Percentiles rank a stretch among this genome's conserved stretches.
These are phyloP conservation scores for Sipha flava DNA, from an alignment of 1,140 invertebrate genomes.

Conservation along the genomic window DNA sequence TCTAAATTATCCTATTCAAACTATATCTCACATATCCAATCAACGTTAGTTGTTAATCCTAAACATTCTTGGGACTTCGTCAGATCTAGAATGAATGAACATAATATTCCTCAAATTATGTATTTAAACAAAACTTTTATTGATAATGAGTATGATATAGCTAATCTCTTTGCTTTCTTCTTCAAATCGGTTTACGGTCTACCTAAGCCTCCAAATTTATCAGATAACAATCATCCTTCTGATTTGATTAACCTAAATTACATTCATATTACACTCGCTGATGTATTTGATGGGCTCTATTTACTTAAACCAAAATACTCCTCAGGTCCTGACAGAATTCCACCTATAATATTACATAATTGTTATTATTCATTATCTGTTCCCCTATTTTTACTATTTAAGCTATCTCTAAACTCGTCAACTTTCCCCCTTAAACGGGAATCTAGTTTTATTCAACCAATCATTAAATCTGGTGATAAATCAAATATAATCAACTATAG, in stretches of 20 bases:
- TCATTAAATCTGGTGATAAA: slow-evolving; percentile 3
- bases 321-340: not conserved
- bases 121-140: no score
- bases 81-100: not conserved
- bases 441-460: not conserved
- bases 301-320: no score
- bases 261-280: no score
- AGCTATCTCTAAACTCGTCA: not conserved
- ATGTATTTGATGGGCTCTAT: no score
- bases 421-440: not conserved
- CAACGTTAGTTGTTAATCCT: not conserved
- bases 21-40: not conserved
- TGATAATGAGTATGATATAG: not conserved
- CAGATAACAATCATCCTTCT: no score
- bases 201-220: no score
- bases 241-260: no score
- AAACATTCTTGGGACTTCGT: not conserved
- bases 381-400: not conserved
- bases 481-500: not conserved
- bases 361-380: not conserved
- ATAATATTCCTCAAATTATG: not conserved
- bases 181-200: no score
- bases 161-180: no score
- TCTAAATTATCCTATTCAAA: not conserved
- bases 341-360: not conserved